A percentile compares a stretch with the other conserved stretches of the same genome.
Evolutionary conservation across 2,113 vertebrate genomes (phyloP).

Genomic region (Rhegmatorhina hoffmannsi): DNA sequence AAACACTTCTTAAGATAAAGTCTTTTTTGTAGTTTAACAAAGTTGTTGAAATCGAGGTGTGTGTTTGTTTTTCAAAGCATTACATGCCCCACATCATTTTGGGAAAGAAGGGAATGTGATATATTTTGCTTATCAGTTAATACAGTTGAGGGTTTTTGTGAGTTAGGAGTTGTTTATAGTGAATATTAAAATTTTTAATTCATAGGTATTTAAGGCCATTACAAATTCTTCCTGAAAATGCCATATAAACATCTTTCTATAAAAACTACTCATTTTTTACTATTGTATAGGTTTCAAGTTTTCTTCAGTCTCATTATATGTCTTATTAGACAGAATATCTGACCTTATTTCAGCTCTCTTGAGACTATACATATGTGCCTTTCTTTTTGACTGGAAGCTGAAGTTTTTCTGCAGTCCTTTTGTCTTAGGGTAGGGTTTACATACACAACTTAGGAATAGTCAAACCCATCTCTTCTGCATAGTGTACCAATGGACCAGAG

Average conservation of each 20-base stretch:
- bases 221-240: background rate
- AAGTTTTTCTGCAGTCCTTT: background rate
- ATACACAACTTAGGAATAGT: background rate
- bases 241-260: background rate
- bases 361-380: background rate
- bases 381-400: background rate
- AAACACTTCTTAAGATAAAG: background rate
- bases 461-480: background rate
- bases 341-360: background rate
- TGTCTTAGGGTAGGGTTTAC: background rate
- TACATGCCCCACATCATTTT: background rate
- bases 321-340: background rate
- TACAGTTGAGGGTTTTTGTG: accelerated
- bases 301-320: background rate
- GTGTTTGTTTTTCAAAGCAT: background rate
- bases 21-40: background rate
- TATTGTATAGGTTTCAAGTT: background rate
- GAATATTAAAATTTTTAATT: background rate
- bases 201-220: background rate
- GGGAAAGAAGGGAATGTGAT: background rate
- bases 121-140: background rate
- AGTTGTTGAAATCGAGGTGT: background rate
- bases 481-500: background rate
- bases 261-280: background rate
- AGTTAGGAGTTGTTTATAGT: background rate